Percentiles rank a stretch among this genome's conserved stretches.
phyloP scores from a whole-genome alignment of 2,888 invertebrate species.

The Drosophila algonquin region DNA sequence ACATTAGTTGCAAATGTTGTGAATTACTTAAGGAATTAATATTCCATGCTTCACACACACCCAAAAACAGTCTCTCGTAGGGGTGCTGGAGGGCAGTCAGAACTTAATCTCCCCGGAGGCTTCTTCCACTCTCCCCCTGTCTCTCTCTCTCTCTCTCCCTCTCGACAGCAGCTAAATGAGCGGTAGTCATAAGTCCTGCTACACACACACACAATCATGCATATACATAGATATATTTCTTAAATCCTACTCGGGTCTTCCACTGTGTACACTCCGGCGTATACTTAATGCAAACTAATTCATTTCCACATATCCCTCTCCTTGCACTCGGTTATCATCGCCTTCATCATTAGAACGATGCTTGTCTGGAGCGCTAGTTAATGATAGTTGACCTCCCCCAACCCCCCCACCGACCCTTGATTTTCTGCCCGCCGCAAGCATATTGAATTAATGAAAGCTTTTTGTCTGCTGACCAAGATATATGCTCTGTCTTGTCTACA shows the following conservation, averaged over 20 bases:
- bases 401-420: background rate
- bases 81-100: conserved; percentile 6
- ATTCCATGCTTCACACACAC: conserved; percentile 70
- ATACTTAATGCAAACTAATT: conserved; percentile 78
- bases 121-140: conserved; percentile 31
- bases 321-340: conserved; percentile 40
- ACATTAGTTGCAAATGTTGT: conserved; percentile 80
- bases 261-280: conserved; percentile 50
- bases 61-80: conserved; percentile 3
- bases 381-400: conserved; percentile 54
- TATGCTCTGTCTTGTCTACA: conserved; percentile 12
- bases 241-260: conserved; percentile 61
- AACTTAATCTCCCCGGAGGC: conserved; percentile 59
- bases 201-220: conserved; percentile 7
- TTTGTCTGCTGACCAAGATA: conserved; percentile 41
- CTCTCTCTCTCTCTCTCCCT: conserved; percentile 31
- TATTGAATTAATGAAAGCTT: conserved; percentile 67
- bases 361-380: conserved; percentile 45
- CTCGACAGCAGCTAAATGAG: conserved; percentile 46
- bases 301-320: conserved; percentile 60
- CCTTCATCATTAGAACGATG: conserved; percentile 55
- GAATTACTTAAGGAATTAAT: conserved; percentile 80
- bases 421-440: conserved; percentile 22
- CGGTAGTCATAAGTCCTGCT: conserved; percentile 45
- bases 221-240: conserved; percentile 43